Evolutionary conservation across 2,797 vertebrate genomes (phyloP).

Genomic region (Sarcophilus harrisii): DNA sequence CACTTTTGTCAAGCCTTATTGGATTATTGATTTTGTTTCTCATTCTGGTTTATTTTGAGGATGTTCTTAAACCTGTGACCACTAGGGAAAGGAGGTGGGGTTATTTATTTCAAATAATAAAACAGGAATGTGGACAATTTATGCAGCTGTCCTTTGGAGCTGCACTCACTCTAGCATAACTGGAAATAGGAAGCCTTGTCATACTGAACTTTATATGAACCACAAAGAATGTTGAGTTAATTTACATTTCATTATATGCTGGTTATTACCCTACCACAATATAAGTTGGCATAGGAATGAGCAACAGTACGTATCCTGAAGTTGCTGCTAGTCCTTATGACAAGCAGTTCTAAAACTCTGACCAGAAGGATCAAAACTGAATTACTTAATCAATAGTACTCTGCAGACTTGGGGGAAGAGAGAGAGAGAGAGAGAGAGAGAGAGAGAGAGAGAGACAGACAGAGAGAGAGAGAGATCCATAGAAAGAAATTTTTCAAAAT

Average conservation of each 20-base stretch:
- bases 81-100: constrained; percentile 15
- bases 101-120: constrained; percentile 66
- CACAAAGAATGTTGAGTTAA: constrained; percentile 65
- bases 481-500: constrained; percentile 48
- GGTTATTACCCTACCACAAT: constrained; percentile 54
- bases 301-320: constrained; percentile 2
- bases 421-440: neutral
- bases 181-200: constrained; percentile 47
- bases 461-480: neutral
- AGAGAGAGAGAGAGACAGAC: neutral
- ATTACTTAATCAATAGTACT: constrained; percentile 45
- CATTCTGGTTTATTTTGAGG: constrained; percentile 49
- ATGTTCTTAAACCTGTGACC: constrained; percentile 45
- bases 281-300: constrained; percentile 35
- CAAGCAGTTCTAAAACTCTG: constrained; percentile 4
- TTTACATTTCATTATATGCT: constrained; percentile 74
- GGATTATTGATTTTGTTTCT: constrained; percentile 52
- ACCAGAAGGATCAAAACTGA: constrained; percentile 36
- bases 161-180: constrained; percentile 35
- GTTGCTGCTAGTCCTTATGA: neutral
- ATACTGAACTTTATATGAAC: constrained; percentile 77
- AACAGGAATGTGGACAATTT: constrained; percentile 57
- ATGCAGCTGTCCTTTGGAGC: constrained; percentile 25
- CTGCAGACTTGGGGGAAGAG: neutral
- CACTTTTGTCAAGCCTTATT: neutral